phyloP scores from a whole-genome alignment of 2,888 invertebrate genomes.

The Dioctria linearis region DNA sequence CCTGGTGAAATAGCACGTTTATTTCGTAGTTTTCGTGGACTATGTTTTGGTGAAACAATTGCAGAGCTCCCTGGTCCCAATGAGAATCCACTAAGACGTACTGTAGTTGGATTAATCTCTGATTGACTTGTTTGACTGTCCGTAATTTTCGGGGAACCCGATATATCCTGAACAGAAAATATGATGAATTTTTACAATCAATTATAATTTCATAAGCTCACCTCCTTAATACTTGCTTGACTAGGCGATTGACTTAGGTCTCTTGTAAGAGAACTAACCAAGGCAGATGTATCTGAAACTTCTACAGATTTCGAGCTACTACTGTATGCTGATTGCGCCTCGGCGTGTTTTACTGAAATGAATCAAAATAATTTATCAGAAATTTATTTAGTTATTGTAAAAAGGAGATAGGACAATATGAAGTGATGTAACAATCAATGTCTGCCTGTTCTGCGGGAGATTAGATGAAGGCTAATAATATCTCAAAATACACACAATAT shows the following conservation, averaged over 20 bases:
- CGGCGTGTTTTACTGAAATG: constrained; percentile 55
- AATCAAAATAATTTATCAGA: background rate
- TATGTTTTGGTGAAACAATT: constrained; percentile 68
- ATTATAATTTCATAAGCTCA: constrained; percentile 11
- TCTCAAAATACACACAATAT: too few species aligned
- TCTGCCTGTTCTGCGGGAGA: too few species aligned
- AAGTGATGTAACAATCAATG: too few species aligned
- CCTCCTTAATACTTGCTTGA: constrained; percentile 66
- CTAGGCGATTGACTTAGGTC: constrained; percentile 76
- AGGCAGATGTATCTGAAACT: constrained; percentile 75
- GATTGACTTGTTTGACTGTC: constrained; percentile 65
- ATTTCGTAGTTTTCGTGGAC: constrained; percentile 62
- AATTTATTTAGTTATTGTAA: too few species aligned
- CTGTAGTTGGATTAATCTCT: constrained; percentile 66
- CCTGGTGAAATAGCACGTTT: constrained; percentile 48
- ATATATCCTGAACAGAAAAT: constrained; percentile 48
- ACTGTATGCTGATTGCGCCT: constrained; percentile 60
- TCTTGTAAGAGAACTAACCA: constrained; percentile 76
- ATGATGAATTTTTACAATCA: too few species aligned
- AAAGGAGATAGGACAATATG: too few species aligned
- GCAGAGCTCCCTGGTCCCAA: constrained; percentile 69
- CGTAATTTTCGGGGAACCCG: constrained; percentile 55
- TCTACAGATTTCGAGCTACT: constrained; percentile 64
- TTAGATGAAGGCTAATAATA: too few species aligned
- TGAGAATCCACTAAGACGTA: constrained; percentile 69